Conservation (phyloP, 2,113 vertebrate species). For the Tautogolabrus adspersus region DNA sequence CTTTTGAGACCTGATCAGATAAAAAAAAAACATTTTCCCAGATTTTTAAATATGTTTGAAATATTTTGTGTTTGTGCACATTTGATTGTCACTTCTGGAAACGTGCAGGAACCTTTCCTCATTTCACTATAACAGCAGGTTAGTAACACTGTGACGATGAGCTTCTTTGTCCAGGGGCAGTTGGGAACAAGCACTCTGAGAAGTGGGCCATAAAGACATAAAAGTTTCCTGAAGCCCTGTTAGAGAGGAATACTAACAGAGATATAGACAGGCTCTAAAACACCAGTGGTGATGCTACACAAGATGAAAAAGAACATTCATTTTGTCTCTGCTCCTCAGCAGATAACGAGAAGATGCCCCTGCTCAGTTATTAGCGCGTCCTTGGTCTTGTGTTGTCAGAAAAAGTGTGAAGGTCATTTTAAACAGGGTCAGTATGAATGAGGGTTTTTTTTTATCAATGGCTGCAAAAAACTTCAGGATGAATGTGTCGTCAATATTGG, state of each 20-base stretch:
- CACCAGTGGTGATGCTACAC: neutral
- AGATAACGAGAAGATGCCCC: constrained; percentile 17
- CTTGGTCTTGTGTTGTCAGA: neutral
- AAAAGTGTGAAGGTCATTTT: constrained; percentile 18
- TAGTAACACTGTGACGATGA: neutral
- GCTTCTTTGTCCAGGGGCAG: constrained; percentile 17
- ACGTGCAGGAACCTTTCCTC: neutral
- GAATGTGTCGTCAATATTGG: neutral
- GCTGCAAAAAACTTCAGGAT: constrained; percentile 10
- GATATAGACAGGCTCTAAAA: constrained; percentile 1
- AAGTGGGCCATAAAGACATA: constrained; percentile 22
- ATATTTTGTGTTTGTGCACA: neutral
- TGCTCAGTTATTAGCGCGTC: constrained; percentile 11
- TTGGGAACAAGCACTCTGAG: neutral
- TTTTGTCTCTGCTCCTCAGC: constrained; percentile 32
- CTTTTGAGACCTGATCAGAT: too few species aligned
- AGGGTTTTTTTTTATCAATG: constrained; percentile 1
- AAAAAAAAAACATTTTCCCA: too few species aligned
- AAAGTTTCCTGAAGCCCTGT: constrained; percentile 1
- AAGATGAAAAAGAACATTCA: neutral
- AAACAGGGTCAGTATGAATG: constrained; percentile 1
- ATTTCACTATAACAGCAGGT: neutral
- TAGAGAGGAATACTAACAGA: neutral
- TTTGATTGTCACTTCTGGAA: neutral
- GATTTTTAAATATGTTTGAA: neutral